Conservation (phyloP, 2,888 invertebrate genomes). For the Neoitamus cyanurus region DNA sequence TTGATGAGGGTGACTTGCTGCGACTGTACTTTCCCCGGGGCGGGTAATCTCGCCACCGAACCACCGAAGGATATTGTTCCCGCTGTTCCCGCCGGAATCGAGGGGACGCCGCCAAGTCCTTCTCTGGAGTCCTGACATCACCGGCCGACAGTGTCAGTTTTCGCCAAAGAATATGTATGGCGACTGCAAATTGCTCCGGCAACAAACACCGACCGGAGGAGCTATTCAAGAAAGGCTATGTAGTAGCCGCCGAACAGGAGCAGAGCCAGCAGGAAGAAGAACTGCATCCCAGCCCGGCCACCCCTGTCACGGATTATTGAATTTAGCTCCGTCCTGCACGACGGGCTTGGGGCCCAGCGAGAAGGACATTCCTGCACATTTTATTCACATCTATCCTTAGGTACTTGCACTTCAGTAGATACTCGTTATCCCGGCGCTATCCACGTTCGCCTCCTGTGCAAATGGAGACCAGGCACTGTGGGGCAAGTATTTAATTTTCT, state of each 20-base stretch:
- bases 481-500: conserved; percentile 48
- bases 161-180: conserved; percentile 31
- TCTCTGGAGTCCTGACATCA: background rate
- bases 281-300: background rate
- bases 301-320: conserved; percentile 50
- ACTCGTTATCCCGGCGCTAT: conserved; percentile 38
- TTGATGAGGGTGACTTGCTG: conserved; percentile 50
- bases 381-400: conserved; percentile 42
- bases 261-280: background rate
- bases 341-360: background rate
- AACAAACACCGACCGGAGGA: background rate
- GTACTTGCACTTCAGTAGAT: conserved; percentile 39
- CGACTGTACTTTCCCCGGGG: conserved; percentile 38
- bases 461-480: conserved; percentile 34
- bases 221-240: conserved; percentile 8
- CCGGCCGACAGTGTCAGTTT: conserved; percentile 32
- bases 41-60: background rate
- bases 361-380: conserved; percentile 39
- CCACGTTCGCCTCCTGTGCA: conserved; percentile 36
- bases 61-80: conserved; percentile 24
- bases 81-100: background rate
- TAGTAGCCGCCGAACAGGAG: background rate
- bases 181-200: conserved; percentile 42
- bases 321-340: conserved; percentile 39
- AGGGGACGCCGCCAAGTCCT: conserved; percentile 10